These are phyloP conservation scores for Catostomus latipinnis DNA, from an alignment of 2,797 vertebrate species.

Conservation along the genomic window DNA sequence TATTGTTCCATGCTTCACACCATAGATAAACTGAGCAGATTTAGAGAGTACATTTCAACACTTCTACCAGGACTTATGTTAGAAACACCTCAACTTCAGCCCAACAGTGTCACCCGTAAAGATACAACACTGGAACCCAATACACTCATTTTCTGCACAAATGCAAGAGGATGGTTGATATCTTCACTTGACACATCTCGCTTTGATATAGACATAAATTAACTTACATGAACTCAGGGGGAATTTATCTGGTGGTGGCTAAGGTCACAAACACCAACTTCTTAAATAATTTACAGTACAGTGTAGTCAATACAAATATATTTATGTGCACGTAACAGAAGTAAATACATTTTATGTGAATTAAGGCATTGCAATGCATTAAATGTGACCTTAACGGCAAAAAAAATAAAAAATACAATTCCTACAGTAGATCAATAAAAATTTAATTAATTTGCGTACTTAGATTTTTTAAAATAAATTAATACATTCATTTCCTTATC, in stretches of 20 bases:
- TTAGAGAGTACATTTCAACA: conserved; percentile 72
- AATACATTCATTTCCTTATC: neutral
- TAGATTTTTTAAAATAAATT: neutral
- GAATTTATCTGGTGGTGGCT: conserved; percentile 4
- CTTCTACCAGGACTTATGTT: conserved; percentile 58
- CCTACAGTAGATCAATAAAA: neutral
- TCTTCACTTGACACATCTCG: neutral
- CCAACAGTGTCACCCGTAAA: conserved; percentile 20
- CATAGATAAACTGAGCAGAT: conserved; percentile 77
- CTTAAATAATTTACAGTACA: conserved; percentile 34
- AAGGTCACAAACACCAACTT: conserved; percentile 41
- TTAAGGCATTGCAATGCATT: neutral
- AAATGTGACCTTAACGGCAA: neutral
- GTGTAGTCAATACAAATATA: neutral
- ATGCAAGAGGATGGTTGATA: neutral
- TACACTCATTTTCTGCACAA: conserved; percentile 13
- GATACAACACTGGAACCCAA: conserved; percentile 32
- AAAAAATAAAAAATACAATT: neutral
- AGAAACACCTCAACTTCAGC: conserved; percentile 19
- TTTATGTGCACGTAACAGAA: conserved; percentile 6
- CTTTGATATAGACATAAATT: conserved; percentile 39
- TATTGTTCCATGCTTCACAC: conserved; percentile 74
- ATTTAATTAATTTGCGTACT: neutral
- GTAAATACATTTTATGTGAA: conserved; percentile 5
- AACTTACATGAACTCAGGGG: conserved; percentile 16